Base-by-base conservation (phyloP, 2,113 vertebrate species). In the Sigmodon hispidus region DNA sequence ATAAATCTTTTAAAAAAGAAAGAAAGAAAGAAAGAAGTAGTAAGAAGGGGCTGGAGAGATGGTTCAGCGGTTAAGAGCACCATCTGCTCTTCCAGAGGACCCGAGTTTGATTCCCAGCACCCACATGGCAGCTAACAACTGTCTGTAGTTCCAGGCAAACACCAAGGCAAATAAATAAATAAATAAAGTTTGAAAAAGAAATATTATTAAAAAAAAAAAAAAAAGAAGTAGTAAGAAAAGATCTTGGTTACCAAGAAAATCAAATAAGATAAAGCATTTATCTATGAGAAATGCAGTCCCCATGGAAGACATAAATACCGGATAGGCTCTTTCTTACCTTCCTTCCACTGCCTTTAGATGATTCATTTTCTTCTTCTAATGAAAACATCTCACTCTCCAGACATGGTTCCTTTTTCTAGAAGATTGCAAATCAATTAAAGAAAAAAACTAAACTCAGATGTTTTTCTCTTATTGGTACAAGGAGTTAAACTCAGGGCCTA, bases 311-410 rank as follows among this genome's bases (percentile, higher is more conserved):
- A 90, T 70, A 75, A 40, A 19, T 63, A 92, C 69, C 36, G 57
- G 17, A 31, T 0, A 67, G 43, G n/a, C 70, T n/a, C 6, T 80
- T 73, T 16, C 79, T 98, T 88, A 99, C 98, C 98, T 98, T 98
- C 40, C 80, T 98, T 72, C 72, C 93, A 7, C 96, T 90, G 72
- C 97, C 97, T 95, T 98, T 98, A 50, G 97, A 45, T 21, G 91
- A 34, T 34, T 98, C 97, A 1, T 67, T 87, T 86, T 98, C 98
- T 87, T 98, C 97, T 94, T 97, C 97, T 96, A 94, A 95, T 10
- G 94, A 90, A 34, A 94, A 96, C 76, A 94, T 81, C 50, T 96
- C 95, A 93, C 1, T 83, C 21, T 98, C 97, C 93, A 97, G 96
- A 97, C 97, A 96, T 7, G 2, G 19, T 36, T 98, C 96, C 79